Base-by-base conservation (phyloP, 2,888 invertebrate genomes). In the Acronicta leporina region DNA sequence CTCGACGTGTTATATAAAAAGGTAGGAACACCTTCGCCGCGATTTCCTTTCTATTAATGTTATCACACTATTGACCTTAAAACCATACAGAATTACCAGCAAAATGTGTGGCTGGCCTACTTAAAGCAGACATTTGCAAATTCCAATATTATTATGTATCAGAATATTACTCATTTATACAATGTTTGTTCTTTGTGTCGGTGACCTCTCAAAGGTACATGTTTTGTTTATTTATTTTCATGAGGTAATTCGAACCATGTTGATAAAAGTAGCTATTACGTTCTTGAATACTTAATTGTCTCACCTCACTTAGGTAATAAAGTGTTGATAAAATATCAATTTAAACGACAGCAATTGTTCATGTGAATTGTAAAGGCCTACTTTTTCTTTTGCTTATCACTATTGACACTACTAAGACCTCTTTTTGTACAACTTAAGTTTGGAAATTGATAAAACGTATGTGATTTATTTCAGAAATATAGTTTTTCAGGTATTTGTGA, bases 101-200 rank as follows among this genome's bases (percentile, higher is more conserved):
- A 56, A 56, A 61, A 56, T 72, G 64, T 69, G 27, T 38, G 54
- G 54, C 60, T 79, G 85, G 79, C 85, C 84, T 77, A 85, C 79
- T 84, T 63, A 70, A 40, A 62, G 68, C 82, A 82, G 79, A 83
- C 78, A 68, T 74, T 79, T 60, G 81, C 77, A 69, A 83, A 87
- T 87, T 83, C 84, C 83, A 75, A 77, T 81, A 77, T 73, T 80
- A 78, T 81, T 83, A 78, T 66, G 57, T 70, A 66, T 75, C 56
- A 58, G 56, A 70, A 68, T 74, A 80, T 83, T 84, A 83, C 69
- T 83, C 83, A 84, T 69, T n/a, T n/a, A 68, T 55, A 58, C 56
- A 61, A 42, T 63, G 70, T 68, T 74, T 68, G 63, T 75, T 71
- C 56, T 73, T 63, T 62, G 75, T 78, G 76, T 64, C 67, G 68